A percentile compares a stretch with the other conserved stretches of the same genome.
These are phyloP conservation scores for Rotaria magnacalcarata DNA, from an alignment of 2,888 invertebrate species.

Conservation along the genomic window DNA sequence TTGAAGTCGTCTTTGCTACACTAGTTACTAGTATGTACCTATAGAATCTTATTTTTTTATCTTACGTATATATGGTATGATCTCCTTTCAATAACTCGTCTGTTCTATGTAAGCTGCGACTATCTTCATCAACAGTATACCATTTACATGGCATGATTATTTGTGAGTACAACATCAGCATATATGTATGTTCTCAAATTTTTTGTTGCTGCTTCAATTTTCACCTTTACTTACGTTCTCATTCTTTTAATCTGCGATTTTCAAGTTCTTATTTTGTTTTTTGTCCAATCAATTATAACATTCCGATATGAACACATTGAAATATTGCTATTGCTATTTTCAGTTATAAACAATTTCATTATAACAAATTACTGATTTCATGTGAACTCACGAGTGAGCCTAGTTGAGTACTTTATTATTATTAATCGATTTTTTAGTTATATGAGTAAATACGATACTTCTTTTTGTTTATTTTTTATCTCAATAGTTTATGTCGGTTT, in stretches of 20 bases:
- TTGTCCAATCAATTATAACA: background rate
- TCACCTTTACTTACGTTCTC: background rate
- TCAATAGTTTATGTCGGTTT: no score
- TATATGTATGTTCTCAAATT: background rate
- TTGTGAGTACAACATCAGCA: background rate
- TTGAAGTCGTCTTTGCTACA: no score
- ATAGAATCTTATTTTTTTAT: background rate
- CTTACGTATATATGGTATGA: background rate
- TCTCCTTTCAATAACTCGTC: background rate
- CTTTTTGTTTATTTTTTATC: no score
- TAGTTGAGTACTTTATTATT: no score
- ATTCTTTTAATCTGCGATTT: background rate
- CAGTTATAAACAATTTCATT: no score
- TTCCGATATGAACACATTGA: no score
- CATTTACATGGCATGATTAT: background rate
- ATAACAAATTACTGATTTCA: no score
- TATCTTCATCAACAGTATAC: background rate
- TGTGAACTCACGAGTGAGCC: no score
- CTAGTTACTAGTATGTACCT: no score
- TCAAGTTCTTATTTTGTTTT: background rate
- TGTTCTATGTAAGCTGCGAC: background rate
- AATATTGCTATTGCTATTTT: no score
- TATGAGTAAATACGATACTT: no score
- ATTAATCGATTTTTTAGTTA: no score
- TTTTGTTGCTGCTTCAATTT: background rate